A percentile compares a stretch with the other conserved stretches of the same genome.
Evolutionary conservation across 1,140 invertebrate genomes (phyloP).

Genomic region (Paralvinella palmiformis): DNA sequence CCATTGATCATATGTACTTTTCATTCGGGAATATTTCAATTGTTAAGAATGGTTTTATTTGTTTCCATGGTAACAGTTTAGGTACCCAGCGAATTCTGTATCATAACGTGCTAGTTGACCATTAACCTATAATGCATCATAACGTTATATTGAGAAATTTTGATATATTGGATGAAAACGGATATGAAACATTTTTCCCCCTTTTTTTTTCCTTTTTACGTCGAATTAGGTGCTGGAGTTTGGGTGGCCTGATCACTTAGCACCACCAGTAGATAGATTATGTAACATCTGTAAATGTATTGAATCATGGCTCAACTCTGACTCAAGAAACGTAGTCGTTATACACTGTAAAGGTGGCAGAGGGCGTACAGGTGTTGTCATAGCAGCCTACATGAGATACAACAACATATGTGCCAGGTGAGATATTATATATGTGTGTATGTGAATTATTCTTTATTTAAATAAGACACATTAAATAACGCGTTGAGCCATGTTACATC

Average conservation of each 20-base stretch:
- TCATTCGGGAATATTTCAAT: background rate
- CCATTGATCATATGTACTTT: slow-evolving; percentile 42
- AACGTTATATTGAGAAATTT: background rate
- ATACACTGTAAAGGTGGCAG: slow-evolving; percentile 73
- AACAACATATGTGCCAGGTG: slow-evolving; percentile 78
- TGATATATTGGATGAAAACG: background rate
- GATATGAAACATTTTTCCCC: background rate
- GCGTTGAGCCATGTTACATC: too few relatives aligned
- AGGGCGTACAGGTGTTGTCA: slow-evolving; percentile 70
- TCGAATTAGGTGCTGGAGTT: slow-evolving; percentile 59
- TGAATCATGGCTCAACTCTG: slow-evolving; percentile 78
- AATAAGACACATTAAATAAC: too few relatives aligned
- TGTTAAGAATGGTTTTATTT: background rate
- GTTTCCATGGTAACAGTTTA: background rate
- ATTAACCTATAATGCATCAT: background rate
- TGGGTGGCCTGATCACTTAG: slow-evolving; percentile 78
- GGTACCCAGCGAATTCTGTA: background rate
- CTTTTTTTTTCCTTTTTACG: slow-evolving; percentile 8
- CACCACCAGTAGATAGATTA: slow-evolving; percentile 79
- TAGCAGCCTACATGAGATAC: slow-evolving; percentile 90
- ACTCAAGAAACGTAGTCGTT: slow-evolving; percentile 72
- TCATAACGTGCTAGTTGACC: background rate
- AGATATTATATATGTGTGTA: too few relatives aligned
- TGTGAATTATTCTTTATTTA: too few relatives aligned
- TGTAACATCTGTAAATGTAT: slow-evolving; percentile 88